Evolutionary conservation across 23 tunicate genomes (phyloP).

Genomic region (Botrylloides violaceus): DNA sequence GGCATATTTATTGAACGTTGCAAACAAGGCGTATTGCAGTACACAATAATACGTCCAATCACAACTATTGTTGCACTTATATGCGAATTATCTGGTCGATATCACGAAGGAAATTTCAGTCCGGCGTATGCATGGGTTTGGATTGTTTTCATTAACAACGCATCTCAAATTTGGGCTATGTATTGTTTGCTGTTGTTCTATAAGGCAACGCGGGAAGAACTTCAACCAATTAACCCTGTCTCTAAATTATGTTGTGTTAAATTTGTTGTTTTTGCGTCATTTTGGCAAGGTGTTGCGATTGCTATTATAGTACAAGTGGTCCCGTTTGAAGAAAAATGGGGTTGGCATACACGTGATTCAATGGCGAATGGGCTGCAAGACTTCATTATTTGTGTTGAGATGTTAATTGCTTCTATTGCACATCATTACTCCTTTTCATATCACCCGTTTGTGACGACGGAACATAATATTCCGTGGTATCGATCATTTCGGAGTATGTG

Average conservation of each 20-base stretch:
- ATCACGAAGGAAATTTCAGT: constrained; percentile 68
- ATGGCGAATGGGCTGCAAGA: constrained; percentile 73
- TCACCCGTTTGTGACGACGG: constrained; percentile 60
- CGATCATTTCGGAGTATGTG: constrained; percentile 71
- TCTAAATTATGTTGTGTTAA: constrained; percentile 87
- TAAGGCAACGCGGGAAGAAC: constrained; percentile 75
- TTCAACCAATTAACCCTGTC: constrained; percentile 91
- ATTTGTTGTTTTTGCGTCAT: constrained; percentile 87
- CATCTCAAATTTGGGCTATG: constrained; percentile 99
- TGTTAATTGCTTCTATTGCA: constrained; percentile 84
- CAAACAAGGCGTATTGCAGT: constrained; percentile 90
- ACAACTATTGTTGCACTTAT: constrained; percentile 82
- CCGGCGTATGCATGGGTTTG: constrained; percentile 65
- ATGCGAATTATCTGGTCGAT: constrained; percentile 42
- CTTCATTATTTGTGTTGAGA: constrained; percentile 80
- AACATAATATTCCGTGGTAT: constrained; percentile 91
- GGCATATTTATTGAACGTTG: constrained; percentile 82
- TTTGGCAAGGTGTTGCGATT: constrained; percentile 87
- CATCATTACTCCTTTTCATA: constrained; percentile 89
- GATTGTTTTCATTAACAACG: constrained; percentile 73
- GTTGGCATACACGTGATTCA: constrained; percentile 39
- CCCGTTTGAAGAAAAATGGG: constrained; percentile 54
- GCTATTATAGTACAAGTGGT: constrained; percentile 48
- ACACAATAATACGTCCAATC: constrained; percentile 63
- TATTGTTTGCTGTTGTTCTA: constrained; percentile 83